Conservation (phyloP, 2,888 invertebrate species). For the Hypena proboscidalis region DNA sequence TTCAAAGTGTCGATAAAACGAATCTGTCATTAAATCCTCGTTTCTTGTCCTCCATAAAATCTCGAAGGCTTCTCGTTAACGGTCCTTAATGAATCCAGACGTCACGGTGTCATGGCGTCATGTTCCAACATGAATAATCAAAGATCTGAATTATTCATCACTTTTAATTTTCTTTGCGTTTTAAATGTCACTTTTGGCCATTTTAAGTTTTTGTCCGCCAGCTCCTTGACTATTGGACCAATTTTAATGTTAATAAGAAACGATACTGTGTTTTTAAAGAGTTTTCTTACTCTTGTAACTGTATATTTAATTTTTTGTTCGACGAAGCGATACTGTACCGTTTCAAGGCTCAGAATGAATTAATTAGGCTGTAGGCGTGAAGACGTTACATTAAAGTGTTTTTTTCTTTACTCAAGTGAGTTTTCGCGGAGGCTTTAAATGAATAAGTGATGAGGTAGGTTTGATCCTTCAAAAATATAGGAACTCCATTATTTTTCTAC, state of each 20-base stretch:
- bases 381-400: too few species aligned
- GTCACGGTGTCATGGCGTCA: conserved; percentile 7
- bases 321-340: background rate
- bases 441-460: too few species aligned
- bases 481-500: too few species aligned
- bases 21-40: background rate
- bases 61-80: conserved; percentile 14
- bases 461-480: too few species aligned
- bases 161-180: conserved; percentile 30
- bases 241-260: conserved; percentile 33
- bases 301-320: too few species aligned
- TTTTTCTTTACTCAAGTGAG: too few species aligned
- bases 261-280: conserved; percentile 25
- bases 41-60: conserved; percentile 13
- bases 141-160: conserved; percentile 42
- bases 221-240: conserved; percentile 21
- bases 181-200: background rate
- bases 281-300: too few species aligned
- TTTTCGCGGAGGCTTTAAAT: too few species aligned
- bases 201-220: too few species aligned
- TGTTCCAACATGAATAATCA: conserved; percentile 38
- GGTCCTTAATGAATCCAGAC: conserved; percentile 38
- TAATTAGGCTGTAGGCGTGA: too few species aligned
- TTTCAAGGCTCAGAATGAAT: too few species aligned
- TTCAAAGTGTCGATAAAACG: background rate